Base-by-base conservation (phyloP, 2,113 vertebrate species). In the Mionectes macconnelli region DNA sequence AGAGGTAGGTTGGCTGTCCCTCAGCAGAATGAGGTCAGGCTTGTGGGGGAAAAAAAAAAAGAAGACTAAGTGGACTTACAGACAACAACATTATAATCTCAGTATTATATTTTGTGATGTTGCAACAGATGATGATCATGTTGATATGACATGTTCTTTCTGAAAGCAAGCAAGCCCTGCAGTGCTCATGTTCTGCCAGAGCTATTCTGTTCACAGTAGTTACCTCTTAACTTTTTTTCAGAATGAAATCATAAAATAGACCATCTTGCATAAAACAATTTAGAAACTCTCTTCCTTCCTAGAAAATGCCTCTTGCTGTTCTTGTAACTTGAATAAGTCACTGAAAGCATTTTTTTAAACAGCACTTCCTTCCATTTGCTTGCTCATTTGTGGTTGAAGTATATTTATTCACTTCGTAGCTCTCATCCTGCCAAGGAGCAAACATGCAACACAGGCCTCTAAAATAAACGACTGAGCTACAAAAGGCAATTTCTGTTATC, bases 291-390 rank as follows among this genome's bases (percentile, higher is more conserved):
- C 92, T 95, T 95, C 86, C 92, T 94, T 94, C 87, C 88, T 94
- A 92, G 92, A 95, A 95, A 96, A 96, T 86, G 79, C 64, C 35
- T 94, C 90, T 95, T 94, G 60, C 88, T 92, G 68, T 92, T 96
- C 80, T 95, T 92, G 86, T 87, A 90, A 96, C 62, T 94, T 90
- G 92, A 96, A 81, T 81, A 96, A 94, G 79, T 94, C 85, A 89
- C 93, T 74, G 85, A 95, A 94, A 81, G 31, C 68, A 22, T 68
- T 74, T 96, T 95, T 96, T 95, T 49, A 55, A 92, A 78, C 76
- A 82, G 79, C 49, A 88, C 85, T 96, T 96, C 96, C 96, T 96
- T 95, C 93, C 86, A 96, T 96, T 96, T 91, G 53, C 85, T 90
- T 84, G 88, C 79, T 94, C 86, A 72, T 92, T 94, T 97, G 94